Conservation (phyloP, 2,888 invertebrate genomes). For the Pedicia rivosa region DNA sequence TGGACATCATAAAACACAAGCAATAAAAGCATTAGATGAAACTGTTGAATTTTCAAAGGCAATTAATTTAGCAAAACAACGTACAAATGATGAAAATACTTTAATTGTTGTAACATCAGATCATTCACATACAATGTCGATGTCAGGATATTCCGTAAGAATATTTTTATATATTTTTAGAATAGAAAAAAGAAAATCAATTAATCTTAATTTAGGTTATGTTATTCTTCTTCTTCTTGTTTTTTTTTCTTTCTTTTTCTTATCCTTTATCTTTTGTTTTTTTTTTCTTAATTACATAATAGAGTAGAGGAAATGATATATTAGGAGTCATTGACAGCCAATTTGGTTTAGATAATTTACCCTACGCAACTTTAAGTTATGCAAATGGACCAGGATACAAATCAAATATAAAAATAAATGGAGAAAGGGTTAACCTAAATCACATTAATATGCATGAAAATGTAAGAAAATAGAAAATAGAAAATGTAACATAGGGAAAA, state of each 20-base stretch:
- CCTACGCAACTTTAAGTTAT: conserved; percentile 44
- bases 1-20: conserved; percentile 56
- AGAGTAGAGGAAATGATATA: conserved; percentile 38
- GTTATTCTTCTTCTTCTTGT: too few relatives aligned
- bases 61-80: conserved; percentile 39
- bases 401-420: conserved; percentile 31
- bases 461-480: too few relatives aligned
- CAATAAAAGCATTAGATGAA: conserved; percentile 58
- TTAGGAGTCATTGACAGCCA: conserved; percentile 35
- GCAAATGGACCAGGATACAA: conserved; percentile 47
- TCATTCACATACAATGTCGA: conserved; percentile 47
- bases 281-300: not conserved
- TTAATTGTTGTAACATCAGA: conserved; percentile 67
- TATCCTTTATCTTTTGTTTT: too few relatives aligned
- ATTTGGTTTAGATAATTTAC: conserved; percentile 32
- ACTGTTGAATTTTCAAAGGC: conserved; percentile 64
- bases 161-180: too few relatives aligned
- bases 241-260: too few relatives aligned
- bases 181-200: not conserved
- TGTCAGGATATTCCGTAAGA: conserved; percentile 24
- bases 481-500: too few relatives aligned
- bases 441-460: conserved; percentile 24
- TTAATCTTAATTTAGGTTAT: not conserved
- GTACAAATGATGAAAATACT: conserved; percentile 52
- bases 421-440: conserved; percentile 21